Percentiles rank a stretch among this genome's conserved stretches.
phyloP scores from a whole-genome alignment of 2,888 invertebrate species.

The Amiota communis region DNA sequence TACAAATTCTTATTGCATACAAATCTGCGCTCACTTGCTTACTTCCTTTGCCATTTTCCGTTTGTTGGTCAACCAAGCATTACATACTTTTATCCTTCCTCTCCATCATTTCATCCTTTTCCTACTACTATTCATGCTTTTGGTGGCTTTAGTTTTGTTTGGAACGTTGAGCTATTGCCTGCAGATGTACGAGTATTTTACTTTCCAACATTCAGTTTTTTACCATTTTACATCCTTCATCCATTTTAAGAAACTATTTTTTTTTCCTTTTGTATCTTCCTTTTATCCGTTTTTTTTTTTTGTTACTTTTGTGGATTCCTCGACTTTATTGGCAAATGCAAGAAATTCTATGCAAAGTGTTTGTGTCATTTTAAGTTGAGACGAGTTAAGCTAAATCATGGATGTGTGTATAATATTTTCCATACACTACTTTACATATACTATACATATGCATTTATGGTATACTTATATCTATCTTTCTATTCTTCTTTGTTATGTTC shows the following conservation, averaged over 20 bases:
- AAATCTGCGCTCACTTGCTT: constrained; percentile 2
- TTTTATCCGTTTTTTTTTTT: too few relatives aligned
- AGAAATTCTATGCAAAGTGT: constrained; percentile 24
- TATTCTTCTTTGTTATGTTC: too few relatives aligned
- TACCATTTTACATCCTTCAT: background rate
- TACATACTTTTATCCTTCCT: constrained; percentile 26
- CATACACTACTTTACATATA: background rate
- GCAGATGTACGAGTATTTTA: background rate
- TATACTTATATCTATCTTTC: too few relatives aligned
- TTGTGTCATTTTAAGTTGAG: constrained; percentile 9
- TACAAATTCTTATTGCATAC: constrained; percentile 4
- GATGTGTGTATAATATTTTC: constrained; percentile 15
- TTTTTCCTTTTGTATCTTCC: background rate
- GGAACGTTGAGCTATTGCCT: background rate
- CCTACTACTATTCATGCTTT: constrained; percentile 3
- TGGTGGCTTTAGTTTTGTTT: background rate
- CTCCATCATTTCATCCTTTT: background rate
- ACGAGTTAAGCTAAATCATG: background rate
- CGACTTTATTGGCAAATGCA: constrained; percentile 1
- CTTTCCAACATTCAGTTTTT: background rate
- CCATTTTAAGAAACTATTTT: background rate
- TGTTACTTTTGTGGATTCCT: constrained; percentile 21
- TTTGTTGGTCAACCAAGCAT: constrained; percentile 36
- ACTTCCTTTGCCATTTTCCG: constrained; percentile 20
- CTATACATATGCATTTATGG: too few relatives aligned